Base-by-base conservation (phyloP, 2,113 vertebrate species). In the Oostethus manadensis region DNA sequence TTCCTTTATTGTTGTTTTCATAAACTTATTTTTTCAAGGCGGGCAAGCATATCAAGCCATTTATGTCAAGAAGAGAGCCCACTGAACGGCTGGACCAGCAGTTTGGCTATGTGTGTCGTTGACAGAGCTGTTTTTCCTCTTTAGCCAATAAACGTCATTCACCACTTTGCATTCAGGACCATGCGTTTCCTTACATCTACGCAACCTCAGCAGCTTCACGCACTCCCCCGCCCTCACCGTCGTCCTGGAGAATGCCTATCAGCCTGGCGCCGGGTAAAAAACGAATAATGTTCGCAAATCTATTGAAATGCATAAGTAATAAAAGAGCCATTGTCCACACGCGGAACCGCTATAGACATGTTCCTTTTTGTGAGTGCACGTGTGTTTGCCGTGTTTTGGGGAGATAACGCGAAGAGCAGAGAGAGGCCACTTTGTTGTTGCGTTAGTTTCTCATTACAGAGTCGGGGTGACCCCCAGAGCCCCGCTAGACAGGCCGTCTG, bases 401-500 rank as follows among this genome's bases (percentile, higher is more conserved):
- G 76, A 81, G 89, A 88, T 85, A 88, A 88, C 64, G 26, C 21
- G 2, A 46, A 59, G 35, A 50, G 73, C 53, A n/a, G 46, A 82
- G 74, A 89, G 88, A 70, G 47, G 61, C 51, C 44, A 56, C 76
- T 88, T 88, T 86, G 80, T 88, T 75, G 62, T 11, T 1, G 22
- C 40, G 29, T 57, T 60, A 68, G 68, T 74, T 82, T 82, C 73
- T 85, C 74, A 73, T 84, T 82, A 84, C 82, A 71, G 87, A 77
- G 61, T 79, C 54, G 67, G 80, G 77, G 75, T 87, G 80, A 86
- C 83, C 82, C 77, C 58, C 61, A 70, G 71, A 68, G 70, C 71
- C 79, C 71, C 60, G 46, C 63, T 57, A 87, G 82, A 89, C 84
- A 82, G 67, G 48, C 78, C 74, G 83, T 87, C 84, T 82, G 72